Evolutionary conservation across 2,113 vertebrate species (phyloP), one percentile per base, ranked within the genome.

Genomic region (Leptosomus discolor): DNA sequence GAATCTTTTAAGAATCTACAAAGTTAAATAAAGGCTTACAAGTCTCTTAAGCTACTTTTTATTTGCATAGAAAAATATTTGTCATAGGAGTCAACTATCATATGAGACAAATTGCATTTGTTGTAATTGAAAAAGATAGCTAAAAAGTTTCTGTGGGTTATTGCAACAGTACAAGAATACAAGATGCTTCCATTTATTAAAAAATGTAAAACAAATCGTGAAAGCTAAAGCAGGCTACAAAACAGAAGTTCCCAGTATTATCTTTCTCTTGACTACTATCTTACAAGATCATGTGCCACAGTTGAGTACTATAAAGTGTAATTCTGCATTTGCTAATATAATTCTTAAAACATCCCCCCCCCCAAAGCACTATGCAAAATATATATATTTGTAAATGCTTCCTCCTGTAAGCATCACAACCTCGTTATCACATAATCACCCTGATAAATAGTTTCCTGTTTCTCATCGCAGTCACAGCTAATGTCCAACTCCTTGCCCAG

Each of bases 21-120:
- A 92, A 94, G 64, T 94, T 96, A 95, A 94, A 91, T 94, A 96
- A 96, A 97, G 87, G 94, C 73, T 94, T 94, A 95, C 80, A 85
- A 91, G 94, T 96, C 70, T 94, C 64, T 97, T 88, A 96, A 93
- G 94, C 95, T 97, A 95, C 71, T 87, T 96, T 96, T 92, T 97
- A 95, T 98, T 98, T 98, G 97, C 96, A 97, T 98, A 98, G 97
- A 98, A 98, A 98, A 98, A 97, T 98, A 98, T 94, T 97, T 95
- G 96, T 96, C 82, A 81, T 85, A 96, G 92, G 97, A 97, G 95
- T 98, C 88, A 96, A 94, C 90, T 96, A 96, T 94, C 75, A 95
- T 97, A 96, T 95, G 96, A 96, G 97, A 97, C 94, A 97, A 97
- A 97, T 95, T 95, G 93, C 95, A 96, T 98, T 98, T 97, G 73